Evolutionary conservation across 2,797 vertebrate species (phyloP), one percentile per base, ranked within the genome.

Genomic region (Bovichtus variegatus): DNA sequence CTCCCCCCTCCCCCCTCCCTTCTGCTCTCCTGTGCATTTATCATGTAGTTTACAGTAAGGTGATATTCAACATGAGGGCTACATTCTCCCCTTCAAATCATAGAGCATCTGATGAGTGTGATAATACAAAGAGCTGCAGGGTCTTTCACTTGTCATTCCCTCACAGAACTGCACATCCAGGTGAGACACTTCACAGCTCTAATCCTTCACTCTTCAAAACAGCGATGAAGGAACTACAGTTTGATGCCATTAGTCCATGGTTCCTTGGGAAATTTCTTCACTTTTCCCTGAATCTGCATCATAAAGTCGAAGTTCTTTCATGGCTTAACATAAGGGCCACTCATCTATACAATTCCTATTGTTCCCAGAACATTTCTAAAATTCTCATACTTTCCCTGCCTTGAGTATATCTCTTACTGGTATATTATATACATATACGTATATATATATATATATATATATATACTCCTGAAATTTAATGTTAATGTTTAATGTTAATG

Each of bases 1-100:
- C 44, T 40, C 38, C 21, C 68, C 70, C 55, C 44, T 40, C 38
- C 21, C 68, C 70, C 55, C 60, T 70, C 73, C 68, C 74, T 66
- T 55, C 67, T 64, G 49, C 64, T 71, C 82, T 65, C 64, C 66
- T 21, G 64, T 77, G 78, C 79, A 82, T 87, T 80, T 84, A 81
- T 89, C 87, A 86, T 81, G 79, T 77, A 65, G 90, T 89, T 87
- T 85, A 87, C 76, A 78, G 82, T 83, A 87, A 90, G 71, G 69
- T 80, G 84, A 88, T 87, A 85, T 86, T 84, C 82, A 82, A 69
- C 79, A 92, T 87, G 73, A 84, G 86, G 82, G 86, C 81, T 51
- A 4, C 5, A 25, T 53, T 70, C 76, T 81, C 51, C 51, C 40
- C 68, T 66, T 78, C 80, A 78, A 81, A 82, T 81, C 78, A 77